Evolutionary conservation across 2,888 invertebrate genomes (phyloP), one percentile per base, ranked within the genome.

Genomic region (Alviniconcha strummeri): DNA sequence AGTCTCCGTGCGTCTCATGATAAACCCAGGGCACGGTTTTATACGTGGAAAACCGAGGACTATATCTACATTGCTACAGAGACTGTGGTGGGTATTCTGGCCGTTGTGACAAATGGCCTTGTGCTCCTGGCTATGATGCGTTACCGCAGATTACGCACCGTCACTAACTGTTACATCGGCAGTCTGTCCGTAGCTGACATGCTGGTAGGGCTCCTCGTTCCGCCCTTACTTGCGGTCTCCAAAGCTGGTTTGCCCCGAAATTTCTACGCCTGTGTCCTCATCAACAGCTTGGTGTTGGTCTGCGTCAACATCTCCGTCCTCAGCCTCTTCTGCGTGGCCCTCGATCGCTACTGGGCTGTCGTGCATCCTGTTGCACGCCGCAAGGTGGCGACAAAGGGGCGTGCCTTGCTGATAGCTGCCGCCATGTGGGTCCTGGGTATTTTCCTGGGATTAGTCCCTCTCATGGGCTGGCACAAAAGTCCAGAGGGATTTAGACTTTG

Each of bases 241-340:
- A 90, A 87, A 81, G 84, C 88, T 6, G 91, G 91, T 15, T 82
- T 90, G n/a, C 91, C 91, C 13, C 75, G 85, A 11, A 76, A 91
- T 79, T 91, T 90, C 82, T 88, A 90, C 55, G 90, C 90, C 67
- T 92, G 92, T 86, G 89, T 92, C 13, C 89, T 93, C 75, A 89
- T 92, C 17, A 93, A 92, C 85, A 90, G 90, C 5, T 86, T 90
- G 36, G 88, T 93, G 55, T 87, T 93, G 19, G 87, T 92, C 57
- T 89, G 92, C 83, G 93, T 93, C 2, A 92, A 92, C 84, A 89
- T 91, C 79, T 93, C 93, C 54, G 91, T 93, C 75, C 92, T 93
- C 80, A 91, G 91, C 81, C 88, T 93, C 54, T 85, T 92, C 19
- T 90, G 89, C 5, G 90, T 93, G 13, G 92, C 93, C 8, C 84